Base-by-base conservation (phyloP, 2,888 invertebrate genomes). In the Hetaerina titia region DNA sequence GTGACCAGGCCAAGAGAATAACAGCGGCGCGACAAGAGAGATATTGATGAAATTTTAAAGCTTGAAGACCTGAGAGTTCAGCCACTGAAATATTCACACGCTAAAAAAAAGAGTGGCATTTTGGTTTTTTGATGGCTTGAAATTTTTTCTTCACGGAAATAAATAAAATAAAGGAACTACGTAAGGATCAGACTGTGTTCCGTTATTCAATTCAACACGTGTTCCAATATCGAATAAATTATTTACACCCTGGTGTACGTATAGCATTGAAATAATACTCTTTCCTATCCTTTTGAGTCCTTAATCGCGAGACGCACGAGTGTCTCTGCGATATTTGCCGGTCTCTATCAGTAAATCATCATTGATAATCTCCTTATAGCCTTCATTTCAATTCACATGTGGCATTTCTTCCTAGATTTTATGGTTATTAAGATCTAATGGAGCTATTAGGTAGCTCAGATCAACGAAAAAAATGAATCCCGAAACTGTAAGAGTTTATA, bases 21-120 rank as follows among this genome's bases (percentile, higher is more conserved):
- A 81, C 81, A 81, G 81, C 81, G 81, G 31, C 31, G 81, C 81
- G 81, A 81, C 31, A 15, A 31, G 81, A 81, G 81, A 31, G 81
- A 17, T 60, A 81, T 81, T 31, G 81, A 81, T 69, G 69, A 81
- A 81, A 31, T 31, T 81, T 31, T 81, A 81, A 81, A 25, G 81
- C 31, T 7, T 22, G 81, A 11, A 31, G 13, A 22, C 31, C 81
- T 81, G 81, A 81, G 81, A n/a, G 31, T 31, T 81, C 81, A 22
- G 31, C 81, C 1, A 13, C 31, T 81, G 81, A 81, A 81, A 81
- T 22, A 81, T 81, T 81, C 81, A 81, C 31, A 25, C 81, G 81
- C 81, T 31, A 31, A 31, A 81, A 81, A 31, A 25, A 45, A 45
- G 25, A n/a, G 69, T 69, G 22, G 31, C 13, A 11, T n/a, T 81